Evolutionary conservation across 2,113 vertebrate species (phyloP).

Genomic region (Centropristis striata): DNA sequence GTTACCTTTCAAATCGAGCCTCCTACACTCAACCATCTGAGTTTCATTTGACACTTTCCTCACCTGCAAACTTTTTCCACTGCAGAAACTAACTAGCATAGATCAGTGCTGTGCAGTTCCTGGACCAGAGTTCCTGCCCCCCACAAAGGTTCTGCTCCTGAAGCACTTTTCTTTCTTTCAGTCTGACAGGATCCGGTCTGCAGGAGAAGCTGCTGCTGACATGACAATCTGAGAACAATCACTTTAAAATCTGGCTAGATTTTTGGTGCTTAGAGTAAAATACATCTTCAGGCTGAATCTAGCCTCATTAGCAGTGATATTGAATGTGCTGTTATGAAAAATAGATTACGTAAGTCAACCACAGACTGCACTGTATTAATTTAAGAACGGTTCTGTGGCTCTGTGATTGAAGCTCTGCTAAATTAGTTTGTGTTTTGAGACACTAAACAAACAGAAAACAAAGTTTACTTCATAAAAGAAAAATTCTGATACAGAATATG

Average conservation of each 20-base stretch:
- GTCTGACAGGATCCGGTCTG: neutral
- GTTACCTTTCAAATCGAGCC: too few species aligned
- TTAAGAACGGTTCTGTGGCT: neutral
- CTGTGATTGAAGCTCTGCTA: neutral
- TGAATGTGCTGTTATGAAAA: neutral
- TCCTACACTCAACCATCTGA: too few species aligned
- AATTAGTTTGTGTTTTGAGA: neutral
- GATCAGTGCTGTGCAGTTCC: neutral
- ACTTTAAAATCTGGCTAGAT: neutral
- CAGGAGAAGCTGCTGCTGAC: neutral
- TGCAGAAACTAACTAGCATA: neutral
- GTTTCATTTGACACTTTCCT: too few species aligned
- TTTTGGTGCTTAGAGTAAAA: neutral
- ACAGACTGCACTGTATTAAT: neutral
- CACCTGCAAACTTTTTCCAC: too few species aligned
- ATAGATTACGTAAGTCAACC: neutral
- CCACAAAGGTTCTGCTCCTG: neutral
- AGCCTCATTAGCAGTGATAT: neutral
- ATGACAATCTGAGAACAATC: neutral
- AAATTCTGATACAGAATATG: neutral
- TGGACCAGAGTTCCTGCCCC: neutral
- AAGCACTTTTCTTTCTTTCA: neutral
- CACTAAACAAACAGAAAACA: constrained; percentile 1
- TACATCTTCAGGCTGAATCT: neutral
- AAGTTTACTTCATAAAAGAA: neutral